Base-by-base conservation (phyloP, 1,140 invertebrate genomes). In the Drosophila tsacasi region DNA sequence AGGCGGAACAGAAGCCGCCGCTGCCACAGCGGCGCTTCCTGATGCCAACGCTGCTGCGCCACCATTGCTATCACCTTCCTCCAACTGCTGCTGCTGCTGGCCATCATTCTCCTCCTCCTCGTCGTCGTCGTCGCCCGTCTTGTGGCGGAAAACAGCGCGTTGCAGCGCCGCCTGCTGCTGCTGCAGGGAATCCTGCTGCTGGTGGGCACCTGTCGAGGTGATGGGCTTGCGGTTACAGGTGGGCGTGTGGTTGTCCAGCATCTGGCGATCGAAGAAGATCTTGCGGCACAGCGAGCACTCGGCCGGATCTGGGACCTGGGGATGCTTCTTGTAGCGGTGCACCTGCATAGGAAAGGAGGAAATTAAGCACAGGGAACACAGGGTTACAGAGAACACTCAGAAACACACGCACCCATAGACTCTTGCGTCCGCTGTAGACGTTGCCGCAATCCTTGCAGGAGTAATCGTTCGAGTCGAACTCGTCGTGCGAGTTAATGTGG, bases 281-380 rank as follows among this genome's bases (percentile, higher is more conserved):
- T 93, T 93, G 12, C 91, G 83, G 59, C 92, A 93, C 12, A 93
- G 55, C 27, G 80, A 79, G 66, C 92, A 93, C 54, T 92, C 87
- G 1, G 86, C 91, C 10, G 92, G 92, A 55, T 92, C 81, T 4
- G 92, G 83, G 17, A 92, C 78, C 65, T 90, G 91, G 9, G 92
- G 92, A 92, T 93, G 92, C 76, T 93, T 93, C 67, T 93, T 93
- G 55, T 93, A 93, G 17, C 92, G 92, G 79, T 93, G 92, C 21
- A 92, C 91, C 91, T 92, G 21, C 32, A 35, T 12, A 5, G 32
- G 1, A 35, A 35, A 15, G 27, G 15, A 2, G 15, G 5, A 0
- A 0, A n/a, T 49, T 23, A 15, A n/a, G 21, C 13, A 47, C 2
- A 2, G n/a, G 19, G 1, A 47, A 25, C 46, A 17, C n/a, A n/a